Evolutionary conservation across 2,797 vertebrate genomes (phyloP), one percentile per base, ranked within the genome.

Genomic region (Fratercula arctica): DNA sequence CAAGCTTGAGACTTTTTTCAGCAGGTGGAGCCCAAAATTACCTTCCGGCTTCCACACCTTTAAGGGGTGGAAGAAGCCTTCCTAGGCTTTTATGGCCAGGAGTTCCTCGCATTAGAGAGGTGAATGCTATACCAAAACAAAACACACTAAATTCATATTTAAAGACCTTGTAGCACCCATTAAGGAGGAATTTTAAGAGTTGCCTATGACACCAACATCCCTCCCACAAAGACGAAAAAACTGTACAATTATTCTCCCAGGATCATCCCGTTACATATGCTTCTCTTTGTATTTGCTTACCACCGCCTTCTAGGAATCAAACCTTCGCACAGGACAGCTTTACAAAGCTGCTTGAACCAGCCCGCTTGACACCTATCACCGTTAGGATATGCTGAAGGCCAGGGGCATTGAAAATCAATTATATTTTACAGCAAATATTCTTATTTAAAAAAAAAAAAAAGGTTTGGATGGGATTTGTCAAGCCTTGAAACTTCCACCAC

Each of bases 251-350:
- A 39, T 31, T 83, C 21, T 76, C 50, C 67, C 76, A 28, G 33
- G 82, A 80, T 24, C 35, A 73, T 20, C 10, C 0, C 8, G 4
- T 33, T 50, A 46, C 39, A 43, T 10, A 16, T 13, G 15, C 37
- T 79, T 17, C 67, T 86, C 35, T 83, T 63, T 31, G 17, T 39
- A 80, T 45, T 64, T 2, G 2, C 68, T 93, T 81, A 64, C 45
- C 70, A 57, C 37, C 60, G 90, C 59, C 95, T 80, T 87, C 75
- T 45, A 93, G 78, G 93, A 87, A 83, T 18, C 35, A 69, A 82
- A 85, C 80, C 80, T 63, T 90, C 7, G 2, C 23, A 12, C 0
- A 46, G 64, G 67, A 82, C 86, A n/a, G 54, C 26, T 94, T 85
- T 90, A 72, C 85, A n/a, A 46, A 87, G 77, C 4, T 3, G 64